A percentile compares a stretch with the other conserved stretches of the same genome.
Conservation (phyloP, 2,888 invertebrate species). For the Rhagonycha fulva region DNA sequence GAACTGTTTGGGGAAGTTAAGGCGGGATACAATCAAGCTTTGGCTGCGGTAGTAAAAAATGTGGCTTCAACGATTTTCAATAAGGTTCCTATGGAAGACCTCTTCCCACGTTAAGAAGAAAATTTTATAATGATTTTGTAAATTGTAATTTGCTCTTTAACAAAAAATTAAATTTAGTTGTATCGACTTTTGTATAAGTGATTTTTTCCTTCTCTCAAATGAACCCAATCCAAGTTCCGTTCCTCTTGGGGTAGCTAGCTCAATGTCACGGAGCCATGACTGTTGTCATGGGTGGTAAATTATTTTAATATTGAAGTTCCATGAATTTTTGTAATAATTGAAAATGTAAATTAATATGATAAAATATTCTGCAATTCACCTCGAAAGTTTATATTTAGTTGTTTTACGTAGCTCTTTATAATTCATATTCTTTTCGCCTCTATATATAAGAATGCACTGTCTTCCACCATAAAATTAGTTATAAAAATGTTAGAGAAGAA, state of each 20-base stretch:
- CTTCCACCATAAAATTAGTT: background rate
- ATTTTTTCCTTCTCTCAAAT: background rate
- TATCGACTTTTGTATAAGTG: background rate
- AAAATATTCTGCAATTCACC: background rate
- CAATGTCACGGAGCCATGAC: too few relatives aligned
- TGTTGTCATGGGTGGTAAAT: background rate
- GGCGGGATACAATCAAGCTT: slow-evolving; percentile 66
- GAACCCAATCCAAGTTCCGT: too few relatives aligned
- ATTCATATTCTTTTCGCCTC: background rate
- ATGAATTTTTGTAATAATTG: background rate
- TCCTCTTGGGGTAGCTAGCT: too few relatives aligned
- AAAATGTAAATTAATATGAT: background rate
- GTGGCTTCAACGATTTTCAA: slow-evolving; percentile 1
- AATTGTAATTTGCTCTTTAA: background rate
- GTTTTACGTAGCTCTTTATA: background rate
- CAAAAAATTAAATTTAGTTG: background rate
- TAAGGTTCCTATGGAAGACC: slow-evolving; percentile 4
- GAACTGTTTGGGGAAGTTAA: slow-evolving; percentile 57
- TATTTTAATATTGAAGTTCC: too few relatives aligned
- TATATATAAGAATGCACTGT: background rate
- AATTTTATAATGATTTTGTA: background rate
- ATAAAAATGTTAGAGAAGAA: background rate
- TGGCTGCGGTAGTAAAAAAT: slow-evolving; percentile 40
- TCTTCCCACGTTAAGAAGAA: background rate
- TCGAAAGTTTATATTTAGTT: background rate